Evolutionary conservation across 2,888 invertebrate genomes (phyloP), one percentile per base, ranked within the genome.

Genomic region (Craniophora ligustri): DNA sequence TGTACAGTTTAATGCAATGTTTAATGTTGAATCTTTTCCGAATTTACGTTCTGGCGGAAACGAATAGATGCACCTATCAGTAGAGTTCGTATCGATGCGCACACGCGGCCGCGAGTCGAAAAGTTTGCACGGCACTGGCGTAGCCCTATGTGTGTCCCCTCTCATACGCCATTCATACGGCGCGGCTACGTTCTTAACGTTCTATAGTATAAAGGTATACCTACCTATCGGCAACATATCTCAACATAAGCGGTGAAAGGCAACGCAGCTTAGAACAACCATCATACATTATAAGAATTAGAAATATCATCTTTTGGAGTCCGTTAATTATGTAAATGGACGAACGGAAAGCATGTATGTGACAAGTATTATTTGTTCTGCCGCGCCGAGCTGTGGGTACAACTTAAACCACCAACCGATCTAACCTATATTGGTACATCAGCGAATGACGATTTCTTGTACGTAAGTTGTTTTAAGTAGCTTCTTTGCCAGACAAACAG

Each of bases 51-150:
- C 46, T 10, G 31, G 26, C 41, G 31, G 49, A 38, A 56, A 44
- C 39, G 19, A 28, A 26, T 35, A 38, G 36, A 32, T 11, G 32
- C 32, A 10, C 14, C n/a, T 23, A 10, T 46, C 13, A 31, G 39
- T 49, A 41, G 62, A 66, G 41, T 73, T 48, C 35, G 36, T 40
- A 28, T 47, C 46, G 56, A 45, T 44, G 63, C 67, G 75, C 60
- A 59, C 63, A 73, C 75, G 83, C 84, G 78, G 61, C 77, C 80
- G 80, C 75, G 61, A 60, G 76, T 75, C 66, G 77, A 76, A 81
- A 80, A 81, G 81, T 79, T 76, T 72, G 73, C 72, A 66, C 76
- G 68, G 47, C 38, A 70, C 67, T 59, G 58, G 51, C 57, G 49
- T 23, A 39, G 44, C 42, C 47, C 55, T 51, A 61, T 47, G 16